A percentile compares a stretch with the other conserved stretches of the same genome.
Evolutionary conservation across 2,797 vertebrate genomes (phyloP).

Genomic region (Phoebastria nigripes): DNA sequence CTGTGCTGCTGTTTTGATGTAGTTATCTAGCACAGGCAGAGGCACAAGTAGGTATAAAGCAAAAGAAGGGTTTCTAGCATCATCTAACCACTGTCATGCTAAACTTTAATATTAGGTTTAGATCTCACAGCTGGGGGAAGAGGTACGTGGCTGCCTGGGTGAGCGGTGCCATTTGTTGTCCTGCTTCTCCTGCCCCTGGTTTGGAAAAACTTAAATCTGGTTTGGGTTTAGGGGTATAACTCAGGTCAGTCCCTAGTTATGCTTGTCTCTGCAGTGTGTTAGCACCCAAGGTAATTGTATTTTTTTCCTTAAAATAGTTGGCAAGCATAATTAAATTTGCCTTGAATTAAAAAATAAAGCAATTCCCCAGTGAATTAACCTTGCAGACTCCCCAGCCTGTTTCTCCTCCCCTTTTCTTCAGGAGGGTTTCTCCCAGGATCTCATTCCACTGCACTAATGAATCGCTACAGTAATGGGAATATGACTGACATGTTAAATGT

Average conservation of each 20-base stretch:
- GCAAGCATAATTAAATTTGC: neutral
- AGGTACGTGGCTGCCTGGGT: rapidly evolving
- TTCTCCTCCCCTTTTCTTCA: neutral
- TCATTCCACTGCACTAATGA: neutral
- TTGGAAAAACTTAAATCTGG: neutral
- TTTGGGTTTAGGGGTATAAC: neutral
- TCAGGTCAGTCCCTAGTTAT: neutral
- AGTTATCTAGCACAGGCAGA: neutral
- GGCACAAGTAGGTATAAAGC: neutral
- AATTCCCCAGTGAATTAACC: neutral
- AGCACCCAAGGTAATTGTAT: neutral
- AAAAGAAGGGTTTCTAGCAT: neutral
- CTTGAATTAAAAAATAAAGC: neutral
- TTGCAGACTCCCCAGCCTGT: neutral
- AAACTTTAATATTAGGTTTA: neutral
- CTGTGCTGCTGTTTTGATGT: neutral
- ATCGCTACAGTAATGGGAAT: neutral
- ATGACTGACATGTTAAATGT: conserved; percentile 9
- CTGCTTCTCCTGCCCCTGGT: neutral
- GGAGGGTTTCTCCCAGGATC: neutral
- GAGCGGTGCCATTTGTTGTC: neutral
- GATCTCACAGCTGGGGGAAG: rapidly evolving
- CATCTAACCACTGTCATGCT: rapidly evolving
- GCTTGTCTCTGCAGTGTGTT: neutral
- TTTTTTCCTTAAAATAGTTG: neutral